Percentiles rank a stretch among this genome's conserved stretches.
Conservation (phyloP, 23 tunicate species). For the Botrylloides violaceus region DNA sequence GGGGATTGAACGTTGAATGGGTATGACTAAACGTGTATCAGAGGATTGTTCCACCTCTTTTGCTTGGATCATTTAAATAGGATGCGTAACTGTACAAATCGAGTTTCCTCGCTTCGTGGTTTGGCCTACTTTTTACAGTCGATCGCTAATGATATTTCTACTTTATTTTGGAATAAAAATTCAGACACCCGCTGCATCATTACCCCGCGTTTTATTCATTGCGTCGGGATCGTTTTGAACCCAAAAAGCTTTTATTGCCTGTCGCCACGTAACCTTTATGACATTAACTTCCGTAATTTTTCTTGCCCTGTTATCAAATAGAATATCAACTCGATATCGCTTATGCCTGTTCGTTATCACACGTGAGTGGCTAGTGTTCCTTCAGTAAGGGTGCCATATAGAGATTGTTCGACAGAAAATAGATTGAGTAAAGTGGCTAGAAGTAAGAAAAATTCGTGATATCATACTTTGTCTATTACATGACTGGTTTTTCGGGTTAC, state of each 20-base stretch:
- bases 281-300: not conserved
- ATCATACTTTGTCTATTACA: too few relatives aligned
- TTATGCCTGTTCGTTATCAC: not conserved
- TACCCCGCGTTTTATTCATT: not conserved
- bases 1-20: too few relatives aligned
- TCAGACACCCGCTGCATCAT: not conserved
- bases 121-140: conserved; percentile 1
- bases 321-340: not conserved
- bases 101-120: not conserved
- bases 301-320: not conserved
- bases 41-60: not conserved
- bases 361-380: too few relatives aligned
- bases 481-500: too few relatives aligned
- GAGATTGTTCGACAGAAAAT: too few relatives aligned
- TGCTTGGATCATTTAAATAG: not conserved
- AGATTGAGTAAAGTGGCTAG: too few relatives aligned
- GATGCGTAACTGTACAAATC: not conserved
- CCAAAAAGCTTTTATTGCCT: not conserved
- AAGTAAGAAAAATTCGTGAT: too few relatives aligned
- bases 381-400: too few relatives aligned
- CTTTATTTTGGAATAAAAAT: not conserved
- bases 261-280: not conserved
- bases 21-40: too few relatives aligned
- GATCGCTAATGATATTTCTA: not conserved
- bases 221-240: not conserved